Evolutionary conservation across 2,888 invertebrate genomes (phyloP).

Genomic region (Pachycephus smyrnensis): DNA sequence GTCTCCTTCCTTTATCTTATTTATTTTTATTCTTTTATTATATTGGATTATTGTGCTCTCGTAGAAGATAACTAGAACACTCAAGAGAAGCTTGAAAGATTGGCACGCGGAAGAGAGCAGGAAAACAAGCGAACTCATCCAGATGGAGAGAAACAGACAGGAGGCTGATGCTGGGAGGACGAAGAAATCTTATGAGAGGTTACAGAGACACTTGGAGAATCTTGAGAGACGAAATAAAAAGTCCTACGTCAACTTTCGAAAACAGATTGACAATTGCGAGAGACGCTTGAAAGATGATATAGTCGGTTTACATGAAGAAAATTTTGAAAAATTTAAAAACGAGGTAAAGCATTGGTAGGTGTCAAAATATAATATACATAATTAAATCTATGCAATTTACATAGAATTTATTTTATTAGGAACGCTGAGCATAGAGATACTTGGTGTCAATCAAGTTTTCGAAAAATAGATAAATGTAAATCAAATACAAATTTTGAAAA

Average conservation of each 20-base stretch:
- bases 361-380: constrained; percentile 1
- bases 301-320: constrained; percentile 31
- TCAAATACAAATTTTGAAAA: background rate
- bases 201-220: constrained; percentile 34
- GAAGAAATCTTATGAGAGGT: constrained; percentile 33
- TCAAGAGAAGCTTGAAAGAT: constrained; percentile 30
- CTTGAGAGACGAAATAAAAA: constrained; percentile 32
- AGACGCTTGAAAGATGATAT: constrained; percentile 34
- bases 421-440: background rate
- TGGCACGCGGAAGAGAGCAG: constrained; percentile 34
- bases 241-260: constrained; percentile 33
- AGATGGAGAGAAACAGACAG: constrained; percentile 27
- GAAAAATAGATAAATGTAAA: background rate
- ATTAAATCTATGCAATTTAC: background rate
- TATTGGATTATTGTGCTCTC: background rate
- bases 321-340: constrained; percentile 30
- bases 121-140: constrained; percentile 27
- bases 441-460: background rate
- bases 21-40: background rate
- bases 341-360: constrained; percentile 31
- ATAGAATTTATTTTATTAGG: background rate
- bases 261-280: constrained; percentile 40
- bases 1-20: background rate
- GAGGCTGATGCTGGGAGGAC: constrained; percentile 25
- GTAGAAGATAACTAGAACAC: constrained; percentile 31